Base-by-base conservation (phyloP, 2,888 invertebrate species). In the Furcula furcula region DNA sequence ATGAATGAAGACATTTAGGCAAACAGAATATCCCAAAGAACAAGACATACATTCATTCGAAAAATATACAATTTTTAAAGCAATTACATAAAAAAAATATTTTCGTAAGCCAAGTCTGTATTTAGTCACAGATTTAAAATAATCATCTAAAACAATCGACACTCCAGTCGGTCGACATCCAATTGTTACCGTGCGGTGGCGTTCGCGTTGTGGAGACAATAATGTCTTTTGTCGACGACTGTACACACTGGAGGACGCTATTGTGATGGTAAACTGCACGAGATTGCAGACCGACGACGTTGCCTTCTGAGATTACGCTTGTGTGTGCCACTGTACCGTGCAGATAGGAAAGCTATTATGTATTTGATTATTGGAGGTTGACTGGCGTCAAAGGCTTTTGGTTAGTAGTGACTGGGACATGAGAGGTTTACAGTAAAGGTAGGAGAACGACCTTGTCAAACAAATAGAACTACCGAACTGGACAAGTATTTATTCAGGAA, bases 181-280 rank as follows among this genome's bases (percentile, higher is more conserved):
- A 7, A n/a, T 23, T 23, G 31, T 11, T 25, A 13, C 18, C 18
- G 15, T 9, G 9, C 13, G 25, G 22, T n/a, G n/a, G n/a, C n/a
- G n/a, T n/a, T n/a, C n/a, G n/a, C 28, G n/a, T 22, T 23, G 11
- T 15, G 10, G 19, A 26, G 33, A 37, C 31, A 32, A 32, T 37
- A n/a, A 34, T 31, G 27, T 27, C 30, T 38, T 38, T 38, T 34
- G 34, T 31, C 27, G 31, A 7, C 18, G 28, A 16, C 18, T 18
- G 28, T 28, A 28, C 28, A 23, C 20, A 22, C 36, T 22, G 30
- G 22, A 21, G 16, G 23, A 21, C 22, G 16, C 34, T 21, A 41
- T 41, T 41, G 41, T 41, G 25, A 41, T 41, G 36, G 30, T 41
- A 41, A 41, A 36, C 28, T 30, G 19, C 6, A 23, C 28, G 31